Percentiles rank a stretch among this genome's conserved stretches.
phyloP scores from a whole-genome alignment of 2,113 vertebrate species.

The Peromyscus leucopus region DNA sequence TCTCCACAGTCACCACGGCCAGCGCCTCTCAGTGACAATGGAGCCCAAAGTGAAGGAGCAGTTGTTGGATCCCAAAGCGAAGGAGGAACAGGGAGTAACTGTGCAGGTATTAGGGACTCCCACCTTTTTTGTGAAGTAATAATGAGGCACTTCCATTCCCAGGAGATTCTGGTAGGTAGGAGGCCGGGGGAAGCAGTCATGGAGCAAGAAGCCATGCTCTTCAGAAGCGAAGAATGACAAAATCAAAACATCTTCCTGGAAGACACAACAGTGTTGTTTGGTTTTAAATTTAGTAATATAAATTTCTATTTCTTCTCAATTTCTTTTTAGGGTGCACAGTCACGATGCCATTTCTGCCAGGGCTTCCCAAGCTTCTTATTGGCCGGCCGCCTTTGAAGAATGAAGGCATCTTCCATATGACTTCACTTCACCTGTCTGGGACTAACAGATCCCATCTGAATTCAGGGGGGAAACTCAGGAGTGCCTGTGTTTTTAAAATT shows the following conservation, averaged over 20 bases:
- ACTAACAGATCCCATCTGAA: background rate
- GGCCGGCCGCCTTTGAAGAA: background rate
- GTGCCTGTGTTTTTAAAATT: background rate
- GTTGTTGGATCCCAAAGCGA: background rate
- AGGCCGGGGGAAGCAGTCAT: conserved; percentile 92
- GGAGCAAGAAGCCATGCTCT: conserved; percentile 94
- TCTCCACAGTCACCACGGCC: background rate
- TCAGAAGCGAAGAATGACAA: conserved; percentile 95
- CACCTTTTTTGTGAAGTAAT: conserved; percentile 97
- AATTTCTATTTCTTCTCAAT: conserved; percentile 10
- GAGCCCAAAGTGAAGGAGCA: background rate
- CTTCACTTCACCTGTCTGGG: accelerated
- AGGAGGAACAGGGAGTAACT: background rate
- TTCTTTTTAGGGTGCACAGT: background rate
- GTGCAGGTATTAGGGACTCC: background rate
- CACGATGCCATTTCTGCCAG: accelerated
- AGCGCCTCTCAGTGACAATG: background rate
- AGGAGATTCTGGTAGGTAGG: conserved; percentile 90
- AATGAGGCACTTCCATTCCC: conserved; percentile 94
- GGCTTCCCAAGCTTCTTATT: background rate
- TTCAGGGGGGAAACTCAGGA: background rate
- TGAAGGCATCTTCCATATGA: background rate
- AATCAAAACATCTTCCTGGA: conserved; percentile 91
- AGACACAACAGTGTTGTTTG: conserved; percentile 57
- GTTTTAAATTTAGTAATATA: conserved; percentile 46